phyloP scores from a whole-genome alignment of 2,113 vertebrate genomes.

The Cololabis saira region DNA sequence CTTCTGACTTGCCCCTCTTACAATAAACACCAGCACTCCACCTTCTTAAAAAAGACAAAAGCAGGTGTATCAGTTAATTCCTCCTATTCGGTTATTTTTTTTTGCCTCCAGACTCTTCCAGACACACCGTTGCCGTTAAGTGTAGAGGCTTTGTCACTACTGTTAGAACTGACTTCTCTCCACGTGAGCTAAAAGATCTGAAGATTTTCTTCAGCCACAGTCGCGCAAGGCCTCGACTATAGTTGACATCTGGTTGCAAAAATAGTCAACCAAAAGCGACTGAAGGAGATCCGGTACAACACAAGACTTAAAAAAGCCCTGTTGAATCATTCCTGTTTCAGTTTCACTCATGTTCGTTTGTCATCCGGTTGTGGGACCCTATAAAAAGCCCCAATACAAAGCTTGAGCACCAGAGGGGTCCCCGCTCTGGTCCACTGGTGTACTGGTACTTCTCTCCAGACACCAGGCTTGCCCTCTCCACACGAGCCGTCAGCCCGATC shows the following conservation, averaged over 20 bases:
- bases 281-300: slow-evolving; percentile 30
- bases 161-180: too few species aligned
- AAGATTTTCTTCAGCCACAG: slow-evolving; percentile 14
- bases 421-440: slow-evolving; percentile 35
- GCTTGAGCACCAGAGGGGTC: slow-evolving; percentile 53
- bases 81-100: slow-evolving; percentile 15
- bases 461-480: slow-evolving; percentile 47
- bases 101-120: too few species aligned
- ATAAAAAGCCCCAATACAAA: slow-evolving; percentile 63
- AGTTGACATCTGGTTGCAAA: slow-evolving; percentile 9
- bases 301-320: not conserved
- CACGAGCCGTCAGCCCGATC: slow-evolving; percentile 42
- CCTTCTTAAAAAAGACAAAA: slow-evolving; percentile 14
- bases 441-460: not conserved
- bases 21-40: slow-evolving; percentile 10
- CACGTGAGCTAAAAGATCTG: too few species aligned
- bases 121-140: too few species aligned
- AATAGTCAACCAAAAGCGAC: slow-evolving; percentile 10
- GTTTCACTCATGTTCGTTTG: slow-evolving; percentile 35
- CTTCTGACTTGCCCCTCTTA: slow-evolving; percentile 5
- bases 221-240: not conserved
- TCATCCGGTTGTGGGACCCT: slow-evolving; percentile 18
- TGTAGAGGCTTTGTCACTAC: too few species aligned
- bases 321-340: slow-evolving; percentile 24
- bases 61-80: not conserved